Conservation (phyloP, 2,888 invertebrate species). For the Gnatocerus cornutus region DNA sequence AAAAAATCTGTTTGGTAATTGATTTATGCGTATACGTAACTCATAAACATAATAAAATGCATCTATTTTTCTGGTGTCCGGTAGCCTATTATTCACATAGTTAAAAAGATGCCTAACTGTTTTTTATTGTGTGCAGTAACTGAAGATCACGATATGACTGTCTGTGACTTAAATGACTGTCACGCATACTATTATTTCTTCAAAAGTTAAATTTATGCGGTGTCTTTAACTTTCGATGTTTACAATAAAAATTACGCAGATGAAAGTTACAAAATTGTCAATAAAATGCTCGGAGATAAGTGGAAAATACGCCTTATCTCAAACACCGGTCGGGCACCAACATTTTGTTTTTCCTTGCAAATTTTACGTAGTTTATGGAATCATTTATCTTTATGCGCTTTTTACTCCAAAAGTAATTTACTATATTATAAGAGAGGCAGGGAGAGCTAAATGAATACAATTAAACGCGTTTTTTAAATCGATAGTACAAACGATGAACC, state of each 20-base stretch:
- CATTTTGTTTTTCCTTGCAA: not conserved
- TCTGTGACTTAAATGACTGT: slow-evolving; percentile 15
- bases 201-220: not conserved
- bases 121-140: slow-evolving; percentile 24
- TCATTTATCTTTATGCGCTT: not conserved
- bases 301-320: not conserved
- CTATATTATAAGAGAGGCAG: too few relatives aligned
- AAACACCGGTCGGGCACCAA: not conserved
- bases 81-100: slow-evolving; percentile 25
- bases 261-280: not conserved
- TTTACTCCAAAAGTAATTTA: not conserved
- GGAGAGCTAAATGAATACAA: not conserved
- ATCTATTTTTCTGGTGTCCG: too few relatives aligned
- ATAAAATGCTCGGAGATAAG: not conserved
- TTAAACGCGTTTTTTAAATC: not conserved
- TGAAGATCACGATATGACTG: slow-evolving; percentile 13
- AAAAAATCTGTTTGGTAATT: too few relatives aligned
- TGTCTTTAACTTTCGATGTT: slow-evolving; percentile 1
- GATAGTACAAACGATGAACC: too few relatives aligned
- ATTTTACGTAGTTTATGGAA: not conserved
- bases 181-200: slow-evolving; percentile 3
- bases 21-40: too few relatives aligned
- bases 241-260: slow-evolving; percentile 1
- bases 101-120: slow-evolving; percentile 29
- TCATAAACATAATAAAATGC: too few relatives aligned